Evolutionary conservation across 2,888 invertebrate genomes (phyloP).

Genomic region (Lithophane leautieri): DNA sequence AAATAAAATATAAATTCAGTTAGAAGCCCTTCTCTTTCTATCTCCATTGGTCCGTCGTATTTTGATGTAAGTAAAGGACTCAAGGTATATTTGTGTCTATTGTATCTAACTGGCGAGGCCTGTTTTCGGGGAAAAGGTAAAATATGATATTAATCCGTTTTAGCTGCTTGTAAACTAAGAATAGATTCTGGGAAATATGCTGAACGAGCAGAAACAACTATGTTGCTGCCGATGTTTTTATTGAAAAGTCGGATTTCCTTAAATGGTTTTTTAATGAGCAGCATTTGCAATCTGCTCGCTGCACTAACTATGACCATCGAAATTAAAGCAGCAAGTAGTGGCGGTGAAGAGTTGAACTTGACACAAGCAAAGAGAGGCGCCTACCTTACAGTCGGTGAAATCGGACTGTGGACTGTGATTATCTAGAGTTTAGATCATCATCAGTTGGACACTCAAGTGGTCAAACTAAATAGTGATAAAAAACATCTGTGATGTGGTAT

Average conservation of each 20-base stretch:
- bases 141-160: slow-evolving; percentile 28
- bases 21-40: slow-evolving; percentile 48
- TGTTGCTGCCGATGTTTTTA: background rate
- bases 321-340: background rate
- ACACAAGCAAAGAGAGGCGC: background rate
- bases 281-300: background rate
- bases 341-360: background rate
- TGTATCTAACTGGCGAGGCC: slow-evolving; percentile 11
- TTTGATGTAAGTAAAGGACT: slow-evolving; percentile 41
- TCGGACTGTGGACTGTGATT: background rate
- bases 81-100: slow-evolving; percentile 32
- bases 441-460: background rate
- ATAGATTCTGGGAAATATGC: background rate
- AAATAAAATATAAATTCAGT: slow-evolving; percentile 67
- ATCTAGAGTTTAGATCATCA: background rate
- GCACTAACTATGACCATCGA: background rate
- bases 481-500: background rate
- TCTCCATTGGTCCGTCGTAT: slow-evolving; percentile 44
- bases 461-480: background rate
- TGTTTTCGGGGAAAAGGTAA: slow-evolving; percentile 34
- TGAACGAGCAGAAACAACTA: background rate
- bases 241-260: background rate
- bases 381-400: no score
- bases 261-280: background rate
- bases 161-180: slow-evolving; percentile 6